phyloP scores from a whole-genome alignment of 2,888 invertebrate species.

The Sceliomorpha sp. region DNA sequence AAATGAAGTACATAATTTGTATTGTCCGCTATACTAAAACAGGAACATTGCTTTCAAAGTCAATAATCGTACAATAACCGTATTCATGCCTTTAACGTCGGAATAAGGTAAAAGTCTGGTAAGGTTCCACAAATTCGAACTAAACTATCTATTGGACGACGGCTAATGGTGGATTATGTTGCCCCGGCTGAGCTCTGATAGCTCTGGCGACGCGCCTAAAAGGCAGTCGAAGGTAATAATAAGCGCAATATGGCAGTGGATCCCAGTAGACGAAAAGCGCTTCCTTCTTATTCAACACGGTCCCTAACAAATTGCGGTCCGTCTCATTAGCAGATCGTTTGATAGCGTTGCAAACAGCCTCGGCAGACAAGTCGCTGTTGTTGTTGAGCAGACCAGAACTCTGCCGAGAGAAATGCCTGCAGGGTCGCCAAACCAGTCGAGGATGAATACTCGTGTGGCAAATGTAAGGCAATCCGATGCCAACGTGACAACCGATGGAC shows the following conservation, averaged over 20 bases:
- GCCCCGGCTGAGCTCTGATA: conserved; percentile 67
- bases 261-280: conserved; percentile 92
- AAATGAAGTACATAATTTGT: too few species aligned
- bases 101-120: too few species aligned
- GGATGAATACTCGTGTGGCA: conserved; percentile 88
- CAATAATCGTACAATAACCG: neutral
- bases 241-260: conserved; percentile 91
- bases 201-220: conserved; percentile 78
- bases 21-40: too few species aligned
- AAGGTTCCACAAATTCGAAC: too few species aligned
- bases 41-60: conserved; percentile 15
- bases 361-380: conserved; percentile 63
- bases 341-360: conserved; percentile 82
- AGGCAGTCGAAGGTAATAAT: conserved; percentile 90
- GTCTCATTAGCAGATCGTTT: conserved; percentile 80
- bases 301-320: conserved; percentile 80
- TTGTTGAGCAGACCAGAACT: conserved; percentile 78
- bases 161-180: conserved; percentile 74
- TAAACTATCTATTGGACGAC: conserved; percentile 67
- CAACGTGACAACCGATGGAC: conserved; percentile 87
- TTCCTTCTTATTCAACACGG: conserved; percentile 88
- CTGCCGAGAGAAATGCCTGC: conserved; percentile 83
- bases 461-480: conserved; percentile 90
- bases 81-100: neutral
- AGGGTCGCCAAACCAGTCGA: conserved; percentile 84